Conservation (phyloP, 2,113 vertebrate species). For the Stigmatopora nigra region DNA sequence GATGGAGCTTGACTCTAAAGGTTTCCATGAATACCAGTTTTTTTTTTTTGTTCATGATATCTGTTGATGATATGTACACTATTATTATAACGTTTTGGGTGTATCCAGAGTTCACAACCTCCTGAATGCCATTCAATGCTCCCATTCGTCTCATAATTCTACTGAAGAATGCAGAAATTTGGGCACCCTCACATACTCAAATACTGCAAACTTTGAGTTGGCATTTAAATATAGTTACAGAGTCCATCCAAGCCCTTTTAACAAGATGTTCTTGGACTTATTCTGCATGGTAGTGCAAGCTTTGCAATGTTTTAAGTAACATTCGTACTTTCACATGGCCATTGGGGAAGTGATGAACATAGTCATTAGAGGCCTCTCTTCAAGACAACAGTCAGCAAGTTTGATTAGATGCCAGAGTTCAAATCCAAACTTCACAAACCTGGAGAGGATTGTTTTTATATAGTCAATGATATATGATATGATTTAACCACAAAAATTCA, state of each 20-base stretch:
- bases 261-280: not conserved
- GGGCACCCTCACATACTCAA: too few species aligned
- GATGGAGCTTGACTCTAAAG: not conserved
- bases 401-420: constrained; percentile 14
- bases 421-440: not conserved
- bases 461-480: not conserved
- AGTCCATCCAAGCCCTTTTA: not conserved
- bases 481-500: not conserved
- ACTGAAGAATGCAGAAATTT: too few species aligned
- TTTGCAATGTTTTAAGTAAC: not conserved
- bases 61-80: too few species aligned
- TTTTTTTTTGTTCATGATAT: not conserved
- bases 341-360: constrained; percentile 41
- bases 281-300: not conserved
- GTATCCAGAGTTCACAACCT: too few species aligned
- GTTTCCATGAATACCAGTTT: not conserved
- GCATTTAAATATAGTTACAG: not conserved
- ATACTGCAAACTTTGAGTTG: not conserved
- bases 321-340: constrained; percentile 24
- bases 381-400: constrained; percentile 31
- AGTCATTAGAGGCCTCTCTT: not conserved
- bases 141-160: too few species aligned
- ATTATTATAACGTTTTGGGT: too few species aligned
- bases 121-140: too few species aligned
- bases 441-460: not conserved